A percentile compares a stretch with the other conserved stretches of the same genome.
phyloP scores from a whole-genome alignment of 2,797 vertebrate genomes.

The Sphenopsis melanotis region DNA sequence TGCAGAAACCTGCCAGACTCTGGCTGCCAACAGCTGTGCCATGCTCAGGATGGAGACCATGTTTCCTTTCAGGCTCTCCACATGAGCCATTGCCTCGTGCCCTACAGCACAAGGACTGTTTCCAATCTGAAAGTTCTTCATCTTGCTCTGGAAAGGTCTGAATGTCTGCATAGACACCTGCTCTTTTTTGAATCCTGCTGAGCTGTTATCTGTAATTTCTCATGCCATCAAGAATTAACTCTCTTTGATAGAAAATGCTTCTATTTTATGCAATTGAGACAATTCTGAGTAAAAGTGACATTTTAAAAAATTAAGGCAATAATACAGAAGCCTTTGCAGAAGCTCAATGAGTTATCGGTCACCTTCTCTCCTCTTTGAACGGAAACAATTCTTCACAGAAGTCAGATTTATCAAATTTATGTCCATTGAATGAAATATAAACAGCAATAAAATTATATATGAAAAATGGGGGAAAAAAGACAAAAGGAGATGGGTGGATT shows the following conservation, averaged over 20 bases:
- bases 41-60: accelerated
- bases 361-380: background rate
- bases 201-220: background rate
- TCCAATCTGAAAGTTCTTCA: background rate
- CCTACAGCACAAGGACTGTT: accelerated
- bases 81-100: background rate
- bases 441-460: background rate
- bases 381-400: background rate
- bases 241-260: background rate
- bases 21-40: accelerated
- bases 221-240: background rate
- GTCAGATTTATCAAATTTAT: background rate
- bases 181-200: background rate
- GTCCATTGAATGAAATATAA: background rate
- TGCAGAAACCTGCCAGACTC: background rate
- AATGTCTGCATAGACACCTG: background rate
- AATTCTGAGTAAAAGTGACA: background rate
- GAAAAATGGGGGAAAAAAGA: background rate
- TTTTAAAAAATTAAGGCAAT: background rate
- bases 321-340: background rate
- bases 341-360: background rate
- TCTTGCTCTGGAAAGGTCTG: background rate
- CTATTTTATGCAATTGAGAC: background rate
- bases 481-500: background rate
- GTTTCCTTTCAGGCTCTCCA: background rate